Evolutionary conservation across 2,113 vertebrate species (phyloP), one percentile per base, ranked within the genome.

Genomic region (Cinclus cinclus): DNA sequence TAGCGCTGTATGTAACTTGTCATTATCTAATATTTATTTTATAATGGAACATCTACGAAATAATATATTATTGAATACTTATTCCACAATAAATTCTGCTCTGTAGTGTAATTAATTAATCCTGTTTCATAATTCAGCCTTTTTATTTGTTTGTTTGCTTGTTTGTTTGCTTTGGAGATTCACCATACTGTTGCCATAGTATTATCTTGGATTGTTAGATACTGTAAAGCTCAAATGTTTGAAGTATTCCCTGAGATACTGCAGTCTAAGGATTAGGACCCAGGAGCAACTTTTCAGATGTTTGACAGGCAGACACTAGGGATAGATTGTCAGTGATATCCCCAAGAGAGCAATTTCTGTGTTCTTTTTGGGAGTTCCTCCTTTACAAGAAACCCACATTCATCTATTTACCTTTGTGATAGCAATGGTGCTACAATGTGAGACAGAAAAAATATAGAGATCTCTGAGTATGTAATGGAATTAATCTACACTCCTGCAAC

Each of bases 11-110:
- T 85, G 63, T 91, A 94, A 91, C 63, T 62, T 93, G 53, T 80
- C 64, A 75, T 95, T 92, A 93, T 73, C 63, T 37, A 7, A 33
- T 91, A 83, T 89, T 95, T 97, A 71, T 78, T 87, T 94, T 53
- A 74, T 81, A 83, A 88, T 74, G 65, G n/a, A 91, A 86, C 55
- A 82, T 41, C 52, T 63, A 83, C 44, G 35, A 88, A 35, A 70
- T 86, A 83, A 55, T 31, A 5, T 70, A 22, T 77, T 91, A 93
- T 10, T 78, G 71, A 88, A 70, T 92, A 68, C 7, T 88, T 80
- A 47, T 75, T 93, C 31, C 23, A n/a, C 0, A 6, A 39, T 64
- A 83, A 91, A 35, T 80, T 86, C 35, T 55, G 10, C 39, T 83
- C n/a, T 59, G 12, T 69, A 70, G 41, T 60, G 23, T 58, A n/a